Base-by-base conservation (phyloP, 2,113 vertebrate species). In the Acanthochromis polyacanthus region DNA sequence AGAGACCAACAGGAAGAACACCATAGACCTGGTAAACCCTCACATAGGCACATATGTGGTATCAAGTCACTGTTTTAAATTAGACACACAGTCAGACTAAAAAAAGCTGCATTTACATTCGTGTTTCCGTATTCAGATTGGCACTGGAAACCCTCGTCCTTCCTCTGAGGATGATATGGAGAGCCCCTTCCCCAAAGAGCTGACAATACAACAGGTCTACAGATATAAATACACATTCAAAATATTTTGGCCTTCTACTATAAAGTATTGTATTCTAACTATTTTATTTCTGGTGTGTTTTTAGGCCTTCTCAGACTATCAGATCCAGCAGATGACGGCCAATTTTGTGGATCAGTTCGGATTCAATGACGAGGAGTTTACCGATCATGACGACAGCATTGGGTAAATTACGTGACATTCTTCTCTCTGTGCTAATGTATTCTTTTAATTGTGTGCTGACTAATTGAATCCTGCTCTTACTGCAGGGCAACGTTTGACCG, bases 291-390 rank as follows among this genome's bases (percentile, higher is more conserved):
- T 60, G 0, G 0, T 70, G 55, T 93, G 45, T 25, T 75, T 79
- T n/a, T 81, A 99, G 98, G 96, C 97, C 1, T 99, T 99, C 93
- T 99, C 97, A 0, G 98, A 99, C 89, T 99, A 99, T 92, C 98
- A 99, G 94, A 97, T 99, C 83, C 98, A 99, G 86, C 98, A 99
- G 95, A 99, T 99, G 98, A 98, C 98, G 0, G 96, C 98, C 0
- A 97, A 96, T 80, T 99, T 99, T 16, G 96, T 98, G 75, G 98
- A 99, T 93, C 98, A 99, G 92, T 99, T 99, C 56, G 98, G 98
- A 84, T 99, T 99, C 75, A 99, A 97, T 0, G 98, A 99, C 0
- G 98, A 99, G 83, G 97, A 99, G 81, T 99, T 99, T 72, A 96
- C 96, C 23, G 97, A 98, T 87, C 97, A 97, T 32, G 97, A 98